Evolutionary conservation across 2,113 vertebrate species (phyloP).

Genomic region (Macaca fascicularis): DNA sequence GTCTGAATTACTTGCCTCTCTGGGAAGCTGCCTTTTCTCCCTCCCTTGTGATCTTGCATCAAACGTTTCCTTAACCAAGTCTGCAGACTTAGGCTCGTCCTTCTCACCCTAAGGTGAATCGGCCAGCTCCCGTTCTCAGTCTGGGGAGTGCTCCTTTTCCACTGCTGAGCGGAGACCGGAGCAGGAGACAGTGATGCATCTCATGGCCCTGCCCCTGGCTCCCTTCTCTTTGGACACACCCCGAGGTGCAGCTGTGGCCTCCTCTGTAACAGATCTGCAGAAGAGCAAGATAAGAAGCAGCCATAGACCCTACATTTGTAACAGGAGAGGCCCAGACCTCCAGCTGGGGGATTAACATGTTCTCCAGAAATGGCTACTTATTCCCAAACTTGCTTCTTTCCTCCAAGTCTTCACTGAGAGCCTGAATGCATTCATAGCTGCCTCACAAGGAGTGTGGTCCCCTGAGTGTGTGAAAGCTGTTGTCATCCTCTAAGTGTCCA

Average conservation of each 20-base stretch:
- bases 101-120: background rate
- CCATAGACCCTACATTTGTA: background rate
- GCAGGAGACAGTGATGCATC: too few species aligned
- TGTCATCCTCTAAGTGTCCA: background rate
- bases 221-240: background rate
- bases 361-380: background rate
- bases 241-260: background rate
- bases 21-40: background rate
- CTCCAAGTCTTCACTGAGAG: background rate
- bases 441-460: background rate
- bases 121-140: accelerated
- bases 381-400: background rate
- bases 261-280: background rate
- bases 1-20: background rate
- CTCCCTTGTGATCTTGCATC: background rate
- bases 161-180: too few species aligned
- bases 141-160: background rate
- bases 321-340: background rate
- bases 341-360: background rate
- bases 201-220: background rate
- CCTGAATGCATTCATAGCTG: background rate
- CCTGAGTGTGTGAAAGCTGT: background rate
- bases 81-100: background rate
- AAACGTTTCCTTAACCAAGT: background rate
- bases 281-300: background rate